A percentile compares a stretch with the other conserved stretches of the same genome.
These are phyloP conservation scores for Dermochelys coriacea DNA, from an alignment of 2,797 vertebrate species.

Conservation along the genomic window DNA sequence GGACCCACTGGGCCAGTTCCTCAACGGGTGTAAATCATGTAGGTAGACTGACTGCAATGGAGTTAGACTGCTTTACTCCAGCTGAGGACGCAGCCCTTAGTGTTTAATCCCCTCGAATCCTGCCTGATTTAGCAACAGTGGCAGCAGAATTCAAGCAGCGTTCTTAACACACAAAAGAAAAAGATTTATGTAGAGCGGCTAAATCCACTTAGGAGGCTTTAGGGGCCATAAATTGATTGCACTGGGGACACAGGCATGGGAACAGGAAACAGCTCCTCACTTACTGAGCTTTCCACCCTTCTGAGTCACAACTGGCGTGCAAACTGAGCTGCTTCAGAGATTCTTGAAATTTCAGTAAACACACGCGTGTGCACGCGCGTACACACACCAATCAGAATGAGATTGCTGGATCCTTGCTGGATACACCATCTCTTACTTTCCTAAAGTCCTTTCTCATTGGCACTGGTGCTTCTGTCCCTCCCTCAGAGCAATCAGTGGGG, in stretches of 20 bases:
- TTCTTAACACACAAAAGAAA: neutral
- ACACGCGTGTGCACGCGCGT: neutral
- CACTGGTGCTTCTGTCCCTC: neutral
- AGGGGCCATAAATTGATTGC: conserved; percentile 60
- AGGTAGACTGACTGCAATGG: neutral
- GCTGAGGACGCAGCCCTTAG: accelerated
- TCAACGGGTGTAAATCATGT: neutral
- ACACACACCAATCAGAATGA: accelerated
- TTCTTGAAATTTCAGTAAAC: accelerated
- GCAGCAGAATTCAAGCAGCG: accelerated
- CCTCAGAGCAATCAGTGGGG: neutral
- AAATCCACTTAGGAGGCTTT: conserved; percentile 66
- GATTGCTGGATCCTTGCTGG: accelerated
- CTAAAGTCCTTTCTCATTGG: neutral
- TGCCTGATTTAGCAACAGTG: accelerated
- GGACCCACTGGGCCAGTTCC: neutral
- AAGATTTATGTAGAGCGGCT: conserved; percentile 59
- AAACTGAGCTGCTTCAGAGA: accelerated
- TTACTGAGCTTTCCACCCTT: neutral
- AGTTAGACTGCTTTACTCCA: neutral
- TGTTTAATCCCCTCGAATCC: neutral
- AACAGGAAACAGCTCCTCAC: conserved; percentile 35
- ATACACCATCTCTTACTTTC: neutral
- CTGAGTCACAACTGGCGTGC: accelerated
- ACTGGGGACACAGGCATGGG: conserved; percentile 1